These are phyloP conservation scores for Cybosia mesomella DNA, from an alignment of 2,888 invertebrate species.

Conservation along the genomic window DNA sequence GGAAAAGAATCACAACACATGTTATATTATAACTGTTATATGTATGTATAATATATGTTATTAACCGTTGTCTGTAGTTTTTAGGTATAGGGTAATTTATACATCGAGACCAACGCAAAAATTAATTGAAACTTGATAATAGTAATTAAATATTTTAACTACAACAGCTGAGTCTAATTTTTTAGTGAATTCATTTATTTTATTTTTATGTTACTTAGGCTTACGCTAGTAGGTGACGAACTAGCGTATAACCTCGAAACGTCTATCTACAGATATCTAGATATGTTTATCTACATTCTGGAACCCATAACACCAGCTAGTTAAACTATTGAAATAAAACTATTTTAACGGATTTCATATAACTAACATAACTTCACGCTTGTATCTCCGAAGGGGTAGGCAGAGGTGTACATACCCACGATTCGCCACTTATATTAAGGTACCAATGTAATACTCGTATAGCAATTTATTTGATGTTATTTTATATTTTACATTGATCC, in stretches of 20 bases:
- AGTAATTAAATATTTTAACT: neutral
- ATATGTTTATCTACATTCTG: too few relatives aligned
- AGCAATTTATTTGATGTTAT: too few relatives aligned
- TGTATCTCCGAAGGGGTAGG: too few relatives aligned
- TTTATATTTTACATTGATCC: too few relatives aligned
- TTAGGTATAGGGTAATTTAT: neutral
- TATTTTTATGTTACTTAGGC: neutral
- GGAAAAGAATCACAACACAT: neutral
- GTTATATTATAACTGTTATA: neutral
- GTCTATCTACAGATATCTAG: too few relatives aligned
- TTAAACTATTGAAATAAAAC: too few relatives aligned
- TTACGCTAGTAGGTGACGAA: neutral
- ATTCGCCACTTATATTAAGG: too few relatives aligned
- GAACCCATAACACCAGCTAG: too few relatives aligned
- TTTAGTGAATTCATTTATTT: neutral
- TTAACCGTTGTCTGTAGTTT: neutral
- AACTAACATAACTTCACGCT: too few relatives aligned
- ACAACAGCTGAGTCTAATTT: neutral
- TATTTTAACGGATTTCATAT: too few relatives aligned
- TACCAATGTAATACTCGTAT: too few relatives aligned
- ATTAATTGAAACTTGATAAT: constrained; percentile 1
- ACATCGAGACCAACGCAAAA: neutral
- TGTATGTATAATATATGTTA: neutral
- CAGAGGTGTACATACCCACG: too few relatives aligned
- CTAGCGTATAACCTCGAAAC: neutral